A percentile compares a stretch with the other conserved stretches of the same genome.
Conservation (phyloP, 2,888 invertebrate species). For the Spodoptera exigua region DNA sequence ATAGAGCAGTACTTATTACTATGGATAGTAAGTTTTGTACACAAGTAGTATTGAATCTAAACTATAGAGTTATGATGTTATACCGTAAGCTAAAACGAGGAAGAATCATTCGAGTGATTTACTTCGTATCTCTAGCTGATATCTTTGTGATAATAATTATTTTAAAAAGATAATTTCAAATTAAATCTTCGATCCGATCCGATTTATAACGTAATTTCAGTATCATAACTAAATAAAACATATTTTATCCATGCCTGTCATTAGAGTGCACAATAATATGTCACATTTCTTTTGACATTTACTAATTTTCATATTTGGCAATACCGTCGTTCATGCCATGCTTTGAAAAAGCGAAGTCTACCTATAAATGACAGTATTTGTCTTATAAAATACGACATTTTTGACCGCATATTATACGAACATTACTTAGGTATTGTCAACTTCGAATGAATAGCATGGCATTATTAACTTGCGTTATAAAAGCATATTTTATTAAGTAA, state of each 20-base stretch:
- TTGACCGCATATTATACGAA: background rate
- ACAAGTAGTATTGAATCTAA: slow-evolving; percentile 27
- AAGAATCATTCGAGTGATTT: slow-evolving; percentile 29
- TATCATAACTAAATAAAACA: slow-evolving; percentile 1
- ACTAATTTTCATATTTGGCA: background rate
- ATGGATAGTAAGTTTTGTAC: slow-evolving; percentile 37
- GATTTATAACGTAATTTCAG: slow-evolving; percentile 27
- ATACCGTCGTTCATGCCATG: background rate
- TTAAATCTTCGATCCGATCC: slow-evolving; percentile 31
- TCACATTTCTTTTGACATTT: background rate
- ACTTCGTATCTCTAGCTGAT: slow-evolving; percentile 22
- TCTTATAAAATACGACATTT: slow-evolving; percentile 1
- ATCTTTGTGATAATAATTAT: slow-evolving; percentile 24
- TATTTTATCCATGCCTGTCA: slow-evolving; percentile 1
- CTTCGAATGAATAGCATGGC: slow-evolving; percentile 5
- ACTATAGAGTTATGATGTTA: slow-evolving; percentile 38
- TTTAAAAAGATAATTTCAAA: slow-evolving; percentile 31
- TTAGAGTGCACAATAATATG: background rate
- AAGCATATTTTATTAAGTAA: slow-evolving; percentile 9
- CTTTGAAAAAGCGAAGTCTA: slow-evolving; percentile 2
- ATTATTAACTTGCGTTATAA: slow-evolving; percentile 11
- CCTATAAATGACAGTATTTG: background rate
- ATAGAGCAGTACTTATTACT: slow-evolving; percentile 26
- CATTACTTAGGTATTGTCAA: slow-evolving; percentile 1
- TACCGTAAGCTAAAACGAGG: slow-evolving; percentile 34